phyloP scores from a whole-genome alignment of 2,888 invertebrate species.

The Eurytoma californica region DNA sequence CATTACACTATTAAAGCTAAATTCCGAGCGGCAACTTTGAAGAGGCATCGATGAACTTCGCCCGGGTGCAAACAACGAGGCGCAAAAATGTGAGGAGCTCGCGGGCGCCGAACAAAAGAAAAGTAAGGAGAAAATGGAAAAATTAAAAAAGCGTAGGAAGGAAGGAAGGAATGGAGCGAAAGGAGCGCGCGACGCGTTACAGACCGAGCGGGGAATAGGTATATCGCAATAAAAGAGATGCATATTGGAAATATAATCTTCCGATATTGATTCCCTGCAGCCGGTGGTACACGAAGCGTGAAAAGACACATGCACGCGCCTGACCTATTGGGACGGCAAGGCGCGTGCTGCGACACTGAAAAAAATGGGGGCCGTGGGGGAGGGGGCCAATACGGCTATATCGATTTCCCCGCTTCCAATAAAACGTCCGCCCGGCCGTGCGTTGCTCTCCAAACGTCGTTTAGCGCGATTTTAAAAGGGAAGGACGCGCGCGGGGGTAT shows the following conservation, averaged over 20 bases:
- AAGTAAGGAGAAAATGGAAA: neutral
- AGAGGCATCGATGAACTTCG: too few species aligned
- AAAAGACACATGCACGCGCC: conserved; percentile 39
- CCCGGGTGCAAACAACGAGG: neutral
- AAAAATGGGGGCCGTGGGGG: neutral
- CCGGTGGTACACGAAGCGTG: conserved; percentile 18
- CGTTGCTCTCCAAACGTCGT: conserved; percentile 27
- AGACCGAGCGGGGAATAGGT: neutral
- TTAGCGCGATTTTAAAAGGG: conserved; percentile 25
- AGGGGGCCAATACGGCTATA: neutral
- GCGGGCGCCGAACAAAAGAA: neutral
- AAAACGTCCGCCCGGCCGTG: conserved; percentile 22
- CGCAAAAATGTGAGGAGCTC: neutral
- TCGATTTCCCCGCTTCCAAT: conserved; percentile 35
- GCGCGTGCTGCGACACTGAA: conserved; percentile 10
- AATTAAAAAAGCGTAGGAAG: neutral
- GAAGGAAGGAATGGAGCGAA: neutral
- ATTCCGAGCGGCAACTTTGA: too few species aligned
- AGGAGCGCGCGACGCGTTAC: neutral
- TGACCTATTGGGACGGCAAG: conserved; percentile 17
- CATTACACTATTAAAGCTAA: too few species aligned
- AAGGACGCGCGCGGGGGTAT: neutral
- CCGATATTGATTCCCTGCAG: conserved; percentile 21
- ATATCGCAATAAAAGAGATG: conserved; percentile 27
- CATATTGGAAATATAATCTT: conserved; percentile 43